phyloP scores from a whole-genome alignment of 2,888 invertebrate genomes.

The Agrochola lota region DNA sequence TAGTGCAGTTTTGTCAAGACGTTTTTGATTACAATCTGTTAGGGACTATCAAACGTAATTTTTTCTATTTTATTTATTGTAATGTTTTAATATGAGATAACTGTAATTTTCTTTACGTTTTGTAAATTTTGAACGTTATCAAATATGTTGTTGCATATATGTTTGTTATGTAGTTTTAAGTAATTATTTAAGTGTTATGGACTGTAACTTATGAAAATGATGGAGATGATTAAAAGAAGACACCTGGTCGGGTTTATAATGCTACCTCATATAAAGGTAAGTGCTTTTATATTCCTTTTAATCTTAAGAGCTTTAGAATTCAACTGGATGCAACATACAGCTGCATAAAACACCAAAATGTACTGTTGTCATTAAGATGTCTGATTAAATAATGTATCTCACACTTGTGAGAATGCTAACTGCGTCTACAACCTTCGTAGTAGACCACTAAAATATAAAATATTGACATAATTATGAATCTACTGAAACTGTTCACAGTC shows the following conservation, averaged over 20 bases:
- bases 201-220: constrained; percentile 56
- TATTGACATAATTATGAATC: neutral
- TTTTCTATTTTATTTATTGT: constrained; percentile 17
- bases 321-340: neutral
- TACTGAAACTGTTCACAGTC: neutral
- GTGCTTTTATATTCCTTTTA: constrained; percentile 34
- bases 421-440: neutral
- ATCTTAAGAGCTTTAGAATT: neutral
- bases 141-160: constrained; percentile 24
- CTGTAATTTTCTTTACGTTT: neutral
- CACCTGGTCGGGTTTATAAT: neutral
- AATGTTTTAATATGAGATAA: constrained; percentile 1
- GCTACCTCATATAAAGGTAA: constrained; percentile 50
- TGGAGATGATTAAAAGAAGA: constrained; percentile 29
- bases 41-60: constrained; percentile 41
- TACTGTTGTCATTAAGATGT: neutral
- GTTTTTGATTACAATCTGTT: constrained; percentile 60
- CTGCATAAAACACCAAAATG: neutral
- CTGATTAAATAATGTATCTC: constrained; percentile 1
- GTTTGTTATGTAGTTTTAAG: constrained; percentile 59
- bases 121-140: neutral
- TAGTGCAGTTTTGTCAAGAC: constrained; percentile 79
- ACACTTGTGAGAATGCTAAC: neutral
- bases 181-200: constrained; percentile 49
- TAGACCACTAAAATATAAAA: neutral